Evolutionary conservation across 2,113 vertebrate species (phyloP), one percentile per base, ranked within the genome.

Genomic region (Malurus cyaneus): DNA sequence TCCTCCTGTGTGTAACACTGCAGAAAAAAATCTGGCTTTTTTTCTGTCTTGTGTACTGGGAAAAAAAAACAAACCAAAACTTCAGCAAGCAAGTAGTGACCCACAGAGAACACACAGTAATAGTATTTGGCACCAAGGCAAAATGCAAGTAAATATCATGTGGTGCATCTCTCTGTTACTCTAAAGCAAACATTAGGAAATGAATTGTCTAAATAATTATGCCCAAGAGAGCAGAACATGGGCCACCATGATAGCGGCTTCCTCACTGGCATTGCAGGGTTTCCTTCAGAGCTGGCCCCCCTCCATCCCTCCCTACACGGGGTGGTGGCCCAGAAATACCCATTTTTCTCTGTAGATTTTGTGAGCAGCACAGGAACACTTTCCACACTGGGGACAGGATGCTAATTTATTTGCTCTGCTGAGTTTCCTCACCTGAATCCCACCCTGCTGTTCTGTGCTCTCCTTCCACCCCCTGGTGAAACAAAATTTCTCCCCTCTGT

Each of bases 251-350:
- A 28, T 5, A 32, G 1, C 2, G 42, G n/a, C 23, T 90, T 90
- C 50, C 76, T 50, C 0, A 0, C 41, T 0, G 0, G 54, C 0
- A 0, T 59, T 53, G 50, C 1, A 1, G 49, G 5, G 66, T 54
- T 94, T 83, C 54, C 74, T 59, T 46, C 25, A 32, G 82, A 86
- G 25, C 52, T 82, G 70, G 24, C 29, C 6, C 8, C 24, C 9
- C 41, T 82, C 49, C 54, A 62, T 9, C 34, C 9, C 6, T 67
- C 21, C 46, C 64, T 83, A 3, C 1, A 7, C 0, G 0, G 2
- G 42, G 47, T 0, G 0, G 7, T 28, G 49, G 24, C 71, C 18
- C 52, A 84, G 77, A 84, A 95, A 87, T 18, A 47, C 8, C 31
- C 12, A 4, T 73, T 70, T 70, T 91, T 61, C 80, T 72, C 46